Conservation (phyloP, 2,797 vertebrate genomes). For the Silurus aristotelis region DNA sequence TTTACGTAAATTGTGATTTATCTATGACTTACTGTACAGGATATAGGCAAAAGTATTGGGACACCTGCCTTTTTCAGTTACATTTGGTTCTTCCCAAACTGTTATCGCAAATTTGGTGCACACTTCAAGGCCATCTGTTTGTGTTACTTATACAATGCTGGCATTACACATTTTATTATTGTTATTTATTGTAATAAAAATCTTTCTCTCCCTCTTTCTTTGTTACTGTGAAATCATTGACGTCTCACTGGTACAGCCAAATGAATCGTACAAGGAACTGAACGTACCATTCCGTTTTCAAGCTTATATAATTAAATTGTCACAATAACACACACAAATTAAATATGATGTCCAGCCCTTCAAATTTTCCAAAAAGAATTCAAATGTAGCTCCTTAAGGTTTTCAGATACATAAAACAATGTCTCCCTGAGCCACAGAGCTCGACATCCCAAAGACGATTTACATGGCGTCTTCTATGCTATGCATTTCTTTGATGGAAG, state of each 20-base stretch:
- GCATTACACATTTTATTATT: neutral
- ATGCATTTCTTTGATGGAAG: constrained; percentile 9
- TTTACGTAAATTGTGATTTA: no score
- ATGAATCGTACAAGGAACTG: neutral
- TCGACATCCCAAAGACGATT: neutral
- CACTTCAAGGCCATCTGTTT: no score
- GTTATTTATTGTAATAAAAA: neutral
- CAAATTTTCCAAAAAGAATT: neutral
- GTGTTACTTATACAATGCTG: neutral
- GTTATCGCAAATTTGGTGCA: no score
- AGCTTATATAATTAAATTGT: constrained; percentile 9
- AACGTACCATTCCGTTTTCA: constrained; percentile 4
- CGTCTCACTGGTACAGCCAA: neutral
- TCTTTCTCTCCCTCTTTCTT: neutral
- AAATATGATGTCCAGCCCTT: neutral
- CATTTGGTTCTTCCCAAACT: no score
- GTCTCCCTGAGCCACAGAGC: neutral
- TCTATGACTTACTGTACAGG: no score
- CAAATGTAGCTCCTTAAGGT: neutral
- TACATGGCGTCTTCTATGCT: constrained; percentile 5
- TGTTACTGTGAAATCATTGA: neutral
- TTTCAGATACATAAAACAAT: neutral
- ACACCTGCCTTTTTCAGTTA: no score
- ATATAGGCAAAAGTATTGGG: no score
- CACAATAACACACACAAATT: neutral